Evolutionary conservation across 2,797 vertebrate genomes (phyloP), one percentile per base, ranked within the genome.

Genomic region (Pteronotus mesoamericanus): DNA sequence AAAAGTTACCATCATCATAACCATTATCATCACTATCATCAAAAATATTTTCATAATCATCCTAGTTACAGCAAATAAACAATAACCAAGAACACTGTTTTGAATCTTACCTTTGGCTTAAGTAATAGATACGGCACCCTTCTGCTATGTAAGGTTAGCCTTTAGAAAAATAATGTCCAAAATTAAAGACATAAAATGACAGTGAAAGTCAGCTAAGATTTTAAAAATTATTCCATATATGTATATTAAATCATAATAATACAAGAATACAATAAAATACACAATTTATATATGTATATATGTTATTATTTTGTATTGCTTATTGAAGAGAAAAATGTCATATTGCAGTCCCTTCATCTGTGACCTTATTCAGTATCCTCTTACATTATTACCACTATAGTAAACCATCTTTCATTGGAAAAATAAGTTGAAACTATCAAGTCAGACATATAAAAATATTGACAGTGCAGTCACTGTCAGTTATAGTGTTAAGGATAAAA

Each of bases 351-450:
- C 32, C 1, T 85, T 80, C 66, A 4, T 68, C 32, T 74, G 46
- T 53, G 48, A 34, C 26, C 9, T 11, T 61, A 59, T 37, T 86
- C 26, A 74, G 12, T 84, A 72, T 79, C 42, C 12, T 71, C 61
- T n/a, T 85, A 75, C n/a, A 71, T 64, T 5, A 59, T 44, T 15
- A 69, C 42, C 26, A 57, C 19, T 74, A 55, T 39, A 39, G 21
- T 77, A 39, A 66, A 88, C 14, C 61, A 15, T 46, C 59, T 39
- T 68, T 77, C 39, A 86, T 53, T 18, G 18, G 9, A 89, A 96
- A 96, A 94, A 61, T 75, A 89, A 78, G n/a, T 78, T 72, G 91
- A 74, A 86, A 46, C 10, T 57, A 9, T 39, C 26, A 11, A 95
- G 19, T 34, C 74, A 32, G 6, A 86, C 14, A 59, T 37, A 79